phyloP scores from a whole-genome alignment of 1,140 invertebrate genomes.

The Dufourea novaeangliae region DNA sequence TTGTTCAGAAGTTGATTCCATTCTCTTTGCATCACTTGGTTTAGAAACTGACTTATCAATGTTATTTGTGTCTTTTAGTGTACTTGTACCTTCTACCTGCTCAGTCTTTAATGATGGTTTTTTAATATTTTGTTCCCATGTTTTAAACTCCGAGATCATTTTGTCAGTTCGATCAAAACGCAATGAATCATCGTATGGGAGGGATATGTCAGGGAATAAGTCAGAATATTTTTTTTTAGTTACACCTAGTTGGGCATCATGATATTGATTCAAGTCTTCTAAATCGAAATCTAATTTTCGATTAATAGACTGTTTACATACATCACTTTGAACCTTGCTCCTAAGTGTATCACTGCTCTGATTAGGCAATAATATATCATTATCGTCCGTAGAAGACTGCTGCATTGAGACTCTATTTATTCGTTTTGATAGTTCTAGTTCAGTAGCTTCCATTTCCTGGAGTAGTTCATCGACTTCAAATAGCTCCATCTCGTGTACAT shows the following conservation, averaged over 20 bases:
- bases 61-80: constrained; percentile 8
- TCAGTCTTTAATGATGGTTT: constrained; percentile 19
- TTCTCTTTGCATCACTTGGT: constrained; percentile 2
- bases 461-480: constrained; percentile 77
- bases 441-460: constrained; percentile 78
- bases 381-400: constrained; percentile 33
- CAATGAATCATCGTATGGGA: constrained; percentile 64
- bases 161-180: constrained; percentile 69
- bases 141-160: constrained; percentile 70
- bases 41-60: constrained; percentile 6
- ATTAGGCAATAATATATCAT: neutral
- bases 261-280: neutral
- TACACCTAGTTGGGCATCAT: neutral
- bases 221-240: constrained; percentile 32
- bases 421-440: constrained; percentile 69
- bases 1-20: constrained; percentile 15
- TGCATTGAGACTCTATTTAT: constrained; percentile 49
- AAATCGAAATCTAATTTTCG: constrained; percentile 40
- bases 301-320: constrained; percentile 4
- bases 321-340: neutral
- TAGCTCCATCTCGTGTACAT: constrained; percentile 75
- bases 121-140: constrained; percentile 57
- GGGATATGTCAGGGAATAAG: constrained; percentile 59
- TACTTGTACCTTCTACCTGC: constrained; percentile 1
- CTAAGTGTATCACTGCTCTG: neutral